Conservation (phyloP, 2,113 vertebrate genomes). For the Melospiza melodia region DNA sequence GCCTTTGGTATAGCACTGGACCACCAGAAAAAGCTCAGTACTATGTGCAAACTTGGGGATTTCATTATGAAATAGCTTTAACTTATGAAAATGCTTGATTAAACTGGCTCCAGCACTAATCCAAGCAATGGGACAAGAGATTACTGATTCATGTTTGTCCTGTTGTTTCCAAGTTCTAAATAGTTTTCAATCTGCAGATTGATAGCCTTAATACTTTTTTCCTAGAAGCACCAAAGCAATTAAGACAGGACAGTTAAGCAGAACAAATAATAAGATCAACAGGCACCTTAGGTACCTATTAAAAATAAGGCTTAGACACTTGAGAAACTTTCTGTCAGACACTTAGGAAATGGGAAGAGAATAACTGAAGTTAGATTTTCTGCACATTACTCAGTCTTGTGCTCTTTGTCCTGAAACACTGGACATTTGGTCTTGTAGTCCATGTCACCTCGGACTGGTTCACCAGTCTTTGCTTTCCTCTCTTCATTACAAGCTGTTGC, state of each 20-base stretch:
- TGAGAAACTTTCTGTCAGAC: not conserved
- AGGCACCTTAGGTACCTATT: not conserved
- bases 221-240: not conserved
- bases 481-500: not conserved
- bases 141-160: not conserved
- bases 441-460: not conserved
- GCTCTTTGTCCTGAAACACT: not conserved
- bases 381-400: not conserved
- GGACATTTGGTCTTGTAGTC: not conserved
- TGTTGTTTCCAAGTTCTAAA: not conserved
- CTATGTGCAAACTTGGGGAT: not conserved
- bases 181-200: not conserved
- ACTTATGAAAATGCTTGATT: not conserved
- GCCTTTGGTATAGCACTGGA: not conserved
- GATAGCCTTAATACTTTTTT: not conserved
- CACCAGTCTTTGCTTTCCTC: not conserved
- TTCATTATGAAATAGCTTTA: not conserved
- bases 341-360: not conserved
- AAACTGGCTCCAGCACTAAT: not conserved
- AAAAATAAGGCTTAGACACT: not conserved
- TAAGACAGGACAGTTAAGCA: not conserved
- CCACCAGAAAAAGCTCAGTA: not conserved
- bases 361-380: not conserved
- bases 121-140: not conserved
- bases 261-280: not conserved